A percentile compares a stretch with the other conserved stretches of the same genome.
phyloP scores from a whole-genome alignment of 2,888 invertebrate genomes.

The Phengaris arion region DNA sequence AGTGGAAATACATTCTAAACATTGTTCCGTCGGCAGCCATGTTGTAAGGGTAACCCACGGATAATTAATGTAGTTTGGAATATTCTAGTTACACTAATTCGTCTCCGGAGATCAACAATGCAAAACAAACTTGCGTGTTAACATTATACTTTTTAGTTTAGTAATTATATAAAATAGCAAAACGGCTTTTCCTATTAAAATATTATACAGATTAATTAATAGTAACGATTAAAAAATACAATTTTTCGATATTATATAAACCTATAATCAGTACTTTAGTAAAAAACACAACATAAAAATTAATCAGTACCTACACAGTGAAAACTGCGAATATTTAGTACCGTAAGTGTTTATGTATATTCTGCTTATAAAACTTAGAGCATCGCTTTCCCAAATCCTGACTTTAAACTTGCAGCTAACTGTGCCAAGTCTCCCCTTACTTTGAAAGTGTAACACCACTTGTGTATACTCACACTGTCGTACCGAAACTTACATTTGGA shows the following conservation, averaged over 20 bases:
- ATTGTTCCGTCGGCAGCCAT: slow-evolving; percentile 8
- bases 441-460: not conserved
- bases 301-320: not conserved
- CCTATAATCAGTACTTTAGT: not conserved
- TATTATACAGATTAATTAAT: too few species aligned
- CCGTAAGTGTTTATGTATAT: slow-evolving; percentile 14
- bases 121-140: slow-evolving; percentile 1
- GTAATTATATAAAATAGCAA: too few species aligned
- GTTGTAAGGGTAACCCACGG: slow-evolving; percentile 21
- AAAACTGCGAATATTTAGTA: slow-evolving; percentile 5
- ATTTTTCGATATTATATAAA: too few species aligned
- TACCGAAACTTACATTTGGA: slow-evolving; percentile 15
- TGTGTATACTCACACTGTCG: slow-evolving; percentile 5
- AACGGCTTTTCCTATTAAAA: too few species aligned
- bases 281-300: not conserved
- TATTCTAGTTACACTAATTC: slow-evolving; percentile 1
- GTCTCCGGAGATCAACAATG: slow-evolving; percentile 18
- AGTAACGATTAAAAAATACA: too few species aligned
- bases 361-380: not conserved
- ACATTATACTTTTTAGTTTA: too few species aligned
- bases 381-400: slow-evolving; percentile 15
- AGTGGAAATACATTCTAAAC: slow-evolving; percentile 11
- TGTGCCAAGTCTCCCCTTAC: slow-evolving; percentile 8
- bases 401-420: slow-evolving; percentile 4
- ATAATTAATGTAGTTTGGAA: slow-evolving; percentile 30